Conservation (phyloP, 2,888 invertebrate genomes). For the Chaetoderma sp. region DNA sequence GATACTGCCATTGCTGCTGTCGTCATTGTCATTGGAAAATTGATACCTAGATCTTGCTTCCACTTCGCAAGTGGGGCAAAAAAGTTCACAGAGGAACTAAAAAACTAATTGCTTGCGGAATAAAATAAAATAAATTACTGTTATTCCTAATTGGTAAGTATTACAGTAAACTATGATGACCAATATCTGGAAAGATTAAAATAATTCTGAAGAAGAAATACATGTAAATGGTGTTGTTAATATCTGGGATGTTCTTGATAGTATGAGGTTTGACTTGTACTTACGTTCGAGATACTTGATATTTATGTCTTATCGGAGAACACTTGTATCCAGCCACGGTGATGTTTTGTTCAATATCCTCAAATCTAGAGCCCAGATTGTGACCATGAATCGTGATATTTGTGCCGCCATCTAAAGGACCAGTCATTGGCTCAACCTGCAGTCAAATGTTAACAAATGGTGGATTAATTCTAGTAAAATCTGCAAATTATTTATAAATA, state of each 20-base stretch:
- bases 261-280: constrained; percentile 2
- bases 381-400: constrained; percentile 95
- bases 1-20: too few relatives aligned
- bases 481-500: neutral
- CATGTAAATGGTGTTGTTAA: neutral
- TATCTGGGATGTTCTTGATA: neutral
- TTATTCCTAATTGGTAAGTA: too few relatives aligned
- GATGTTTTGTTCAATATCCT: constrained; percentile 92
- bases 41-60: too few relatives aligned
- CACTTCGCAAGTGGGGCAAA: neutral
- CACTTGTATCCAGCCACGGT: constrained; percentile 92
- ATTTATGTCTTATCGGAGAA: constrained; percentile 81
- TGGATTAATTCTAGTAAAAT: neutral
- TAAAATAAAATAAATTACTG: too few relatives aligned
- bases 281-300: constrained; percentile 75
- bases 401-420: constrained; percentile 97
- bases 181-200: too few relatives aligned
- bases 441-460: constrained; percentile 31
- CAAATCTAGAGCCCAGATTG: constrained; percentile 91
- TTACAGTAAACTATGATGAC: too few relatives aligned
- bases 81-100: neutral
- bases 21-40: too few relatives aligned
- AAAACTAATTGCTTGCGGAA: too few relatives aligned
- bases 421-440: constrained; percentile 91
- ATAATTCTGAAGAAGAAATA: too few relatives aligned